Evolutionary conservation across 2,797 vertebrate species (phyloP).

Genomic region (Arnoldichthys spilopterus): DNA sequence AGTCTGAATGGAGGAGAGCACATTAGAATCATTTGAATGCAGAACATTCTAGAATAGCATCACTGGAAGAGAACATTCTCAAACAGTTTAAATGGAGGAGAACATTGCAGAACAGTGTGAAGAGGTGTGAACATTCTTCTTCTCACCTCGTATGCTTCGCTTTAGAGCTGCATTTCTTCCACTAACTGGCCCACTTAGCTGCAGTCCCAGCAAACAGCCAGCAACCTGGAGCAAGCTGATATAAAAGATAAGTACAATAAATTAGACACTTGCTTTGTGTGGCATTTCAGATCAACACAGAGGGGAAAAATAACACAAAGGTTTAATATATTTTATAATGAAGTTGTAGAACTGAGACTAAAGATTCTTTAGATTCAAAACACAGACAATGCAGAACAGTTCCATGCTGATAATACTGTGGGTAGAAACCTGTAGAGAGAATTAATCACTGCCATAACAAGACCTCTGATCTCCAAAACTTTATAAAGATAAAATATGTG

Average conservation of each 20-base stretch:
- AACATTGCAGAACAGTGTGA: background rate
- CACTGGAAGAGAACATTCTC: background rate
- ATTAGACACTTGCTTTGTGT: background rate
- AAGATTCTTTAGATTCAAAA: background rate
- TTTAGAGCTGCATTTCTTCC: conserved; percentile 27
- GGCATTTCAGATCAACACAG: background rate
- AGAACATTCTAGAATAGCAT: background rate
- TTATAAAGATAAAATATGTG: too few species aligned
- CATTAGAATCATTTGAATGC: background rate
- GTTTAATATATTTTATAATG: background rate
- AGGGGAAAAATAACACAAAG: background rate
- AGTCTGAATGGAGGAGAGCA: background rate
- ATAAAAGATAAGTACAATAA: background rate
- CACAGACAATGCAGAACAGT: background rate
- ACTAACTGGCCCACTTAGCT: conserved; percentile 30
- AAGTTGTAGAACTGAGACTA: background rate
- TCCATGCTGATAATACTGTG: background rate
- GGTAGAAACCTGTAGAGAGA: background rate
- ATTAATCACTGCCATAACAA: background rate
- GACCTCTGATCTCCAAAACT: background rate
- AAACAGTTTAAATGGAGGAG: background rate
- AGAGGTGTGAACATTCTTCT: background rate
- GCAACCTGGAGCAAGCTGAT: background rate
- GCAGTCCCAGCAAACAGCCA: conserved; percentile 6
- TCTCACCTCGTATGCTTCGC: background rate